phyloP scores from a whole-genome alignment of 2,888 invertebrate species.

The Seladonia tumulorum region DNA sequence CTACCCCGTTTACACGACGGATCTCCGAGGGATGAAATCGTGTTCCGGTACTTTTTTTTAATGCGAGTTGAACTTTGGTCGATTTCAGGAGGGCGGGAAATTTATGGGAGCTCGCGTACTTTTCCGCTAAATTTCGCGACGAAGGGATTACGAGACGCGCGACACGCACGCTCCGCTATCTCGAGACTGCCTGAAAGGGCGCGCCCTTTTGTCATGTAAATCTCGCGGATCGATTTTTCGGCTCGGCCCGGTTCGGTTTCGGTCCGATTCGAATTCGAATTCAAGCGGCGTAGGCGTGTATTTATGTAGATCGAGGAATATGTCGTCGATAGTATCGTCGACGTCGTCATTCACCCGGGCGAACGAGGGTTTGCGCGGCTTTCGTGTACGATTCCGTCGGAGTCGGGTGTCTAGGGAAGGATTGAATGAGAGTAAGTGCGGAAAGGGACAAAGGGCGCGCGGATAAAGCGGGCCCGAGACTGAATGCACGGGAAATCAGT shows the following conservation, averaged over 20 bases:
- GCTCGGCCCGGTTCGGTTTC: neutral
- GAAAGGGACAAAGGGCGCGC: constrained; percentile 6
- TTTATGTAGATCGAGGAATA: constrained; percentile 22
- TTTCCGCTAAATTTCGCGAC: constrained; percentile 38
- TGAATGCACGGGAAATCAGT: neutral
- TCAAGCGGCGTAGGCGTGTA: neutral
- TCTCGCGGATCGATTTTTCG: constrained; percentile 51
- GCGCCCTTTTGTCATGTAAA: constrained; percentile 45
- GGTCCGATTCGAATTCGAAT: neutral
- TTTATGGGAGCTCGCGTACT: constrained; percentile 3
- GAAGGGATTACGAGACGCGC: constrained; percentile 25
- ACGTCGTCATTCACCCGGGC: neutral
- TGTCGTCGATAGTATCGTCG: neutral
- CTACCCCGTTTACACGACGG: neutral
- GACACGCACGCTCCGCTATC: constrained; percentile 31
- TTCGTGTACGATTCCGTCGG: neutral
- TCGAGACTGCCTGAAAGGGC: constrained; percentile 8
- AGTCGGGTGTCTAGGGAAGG: neutral
- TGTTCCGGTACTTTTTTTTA: neutral
- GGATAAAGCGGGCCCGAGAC: neutral
- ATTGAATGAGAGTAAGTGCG: neutral
- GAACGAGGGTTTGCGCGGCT: neutral
- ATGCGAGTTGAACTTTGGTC: constrained; percentile 5
- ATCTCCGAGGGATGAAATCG: neutral
- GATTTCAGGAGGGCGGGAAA: neutral